These are phyloP conservation scores for Eleginops maclovinus DNA, from an alignment of 2,113 vertebrate genomes.

Conservation along the genomic window DNA sequence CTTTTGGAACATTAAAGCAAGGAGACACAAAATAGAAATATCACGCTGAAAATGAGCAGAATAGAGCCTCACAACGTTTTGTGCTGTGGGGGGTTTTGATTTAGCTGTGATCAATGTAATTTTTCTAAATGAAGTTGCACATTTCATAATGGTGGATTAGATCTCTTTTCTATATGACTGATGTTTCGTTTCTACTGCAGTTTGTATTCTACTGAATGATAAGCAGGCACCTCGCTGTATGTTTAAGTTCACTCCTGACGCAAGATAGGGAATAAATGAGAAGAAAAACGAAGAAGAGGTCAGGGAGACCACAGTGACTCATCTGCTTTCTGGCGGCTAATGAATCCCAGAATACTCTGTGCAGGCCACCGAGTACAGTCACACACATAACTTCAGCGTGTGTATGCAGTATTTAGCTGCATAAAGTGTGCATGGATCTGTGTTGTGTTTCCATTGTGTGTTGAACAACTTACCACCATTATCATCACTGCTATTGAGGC, in stretches of 20 bases:
- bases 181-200: slow-evolving; percentile 46
- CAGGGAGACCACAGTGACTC: slow-evolving; percentile 77
- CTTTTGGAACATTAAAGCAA: too few relatives aligned
- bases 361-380: slow-evolving; percentile 60
- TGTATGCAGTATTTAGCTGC: slow-evolving; percentile 56
- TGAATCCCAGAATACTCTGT: slow-evolving; percentile 76
- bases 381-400: slow-evolving; percentile 52
- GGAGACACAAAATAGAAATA: too few relatives aligned
- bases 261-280: slow-evolving; percentile 74
- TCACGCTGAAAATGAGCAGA: too few relatives aligned
- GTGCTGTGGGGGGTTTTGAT: slow-evolving; percentile 58
- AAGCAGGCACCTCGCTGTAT: slow-evolving; percentile 64
- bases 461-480: slow-evolving; percentile 26
- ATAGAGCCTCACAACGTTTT: background rate
- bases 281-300: slow-evolving; percentile 80
- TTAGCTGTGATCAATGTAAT: slow-evolving; percentile 53
- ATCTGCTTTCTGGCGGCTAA: slow-evolving; percentile 77
- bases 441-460: background rate
- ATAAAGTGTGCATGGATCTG: background rate
- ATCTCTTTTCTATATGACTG: slow-evolving; percentile 54
- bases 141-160: slow-evolving; percentile 66
- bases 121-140: slow-evolving; percentile 60
- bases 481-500: slow-evolving; percentile 23
- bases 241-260: slow-evolving; percentile 64
- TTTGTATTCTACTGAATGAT: slow-evolving; percentile 67